Evolutionary conservation across 2,113 vertebrate genomes (phyloP).

Genomic region (Menura novaehollandiae): DNA sequence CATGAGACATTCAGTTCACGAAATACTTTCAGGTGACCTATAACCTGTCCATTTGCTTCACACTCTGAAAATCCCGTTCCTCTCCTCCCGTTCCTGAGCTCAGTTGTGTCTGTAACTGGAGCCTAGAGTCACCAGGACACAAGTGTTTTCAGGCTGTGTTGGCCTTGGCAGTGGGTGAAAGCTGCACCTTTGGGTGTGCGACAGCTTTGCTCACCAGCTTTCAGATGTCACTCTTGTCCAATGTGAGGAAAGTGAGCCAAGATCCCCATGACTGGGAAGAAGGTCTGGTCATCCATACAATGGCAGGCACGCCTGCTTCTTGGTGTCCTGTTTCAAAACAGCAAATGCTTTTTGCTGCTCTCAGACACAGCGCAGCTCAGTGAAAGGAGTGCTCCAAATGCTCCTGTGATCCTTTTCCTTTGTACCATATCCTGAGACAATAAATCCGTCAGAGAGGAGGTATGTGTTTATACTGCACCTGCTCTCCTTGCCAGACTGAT

Average conservation of each 20-base stretch:
- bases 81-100: background rate
- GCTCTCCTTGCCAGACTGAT: background rate
- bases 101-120: background rate
- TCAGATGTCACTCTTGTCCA: background rate
- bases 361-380: accelerated
- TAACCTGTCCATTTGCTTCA: background rate
- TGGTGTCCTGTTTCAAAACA: background rate
- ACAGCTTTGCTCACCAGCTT: background rate
- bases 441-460: background rate
- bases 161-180: background rate
- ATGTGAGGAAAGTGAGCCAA: background rate
- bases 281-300: background rate
- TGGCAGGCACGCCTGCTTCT: background rate
- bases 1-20: background rate
- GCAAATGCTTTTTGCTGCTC: background rate
- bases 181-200: background rate
- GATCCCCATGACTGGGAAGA: background rate
- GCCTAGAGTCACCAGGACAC: background rate
- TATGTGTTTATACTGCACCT: background rate
- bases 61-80: background rate
- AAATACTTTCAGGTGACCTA: conserved; percentile 8
- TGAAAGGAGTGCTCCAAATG: background rate
- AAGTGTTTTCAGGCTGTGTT: background rate
- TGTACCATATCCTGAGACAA: accelerated
- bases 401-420: background rate